phyloP scores from a whole-genome alignment of 2,113 vertebrate species.

The Mionectes macconnelli region DNA sequence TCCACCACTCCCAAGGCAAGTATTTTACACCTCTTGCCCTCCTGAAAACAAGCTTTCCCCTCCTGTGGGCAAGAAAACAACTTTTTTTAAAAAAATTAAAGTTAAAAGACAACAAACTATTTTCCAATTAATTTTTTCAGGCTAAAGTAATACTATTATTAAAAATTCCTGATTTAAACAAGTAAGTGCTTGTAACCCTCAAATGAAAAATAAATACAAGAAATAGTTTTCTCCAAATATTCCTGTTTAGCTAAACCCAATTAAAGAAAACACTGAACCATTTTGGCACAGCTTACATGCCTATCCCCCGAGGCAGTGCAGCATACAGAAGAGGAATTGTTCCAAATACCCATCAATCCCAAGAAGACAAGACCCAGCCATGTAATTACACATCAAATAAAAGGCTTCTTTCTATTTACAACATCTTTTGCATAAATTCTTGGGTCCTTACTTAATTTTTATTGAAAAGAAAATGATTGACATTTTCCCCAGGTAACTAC shows the following conservation, averaged over 20 bases:
- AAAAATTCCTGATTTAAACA: not conserved
- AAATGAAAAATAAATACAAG: not conserved
- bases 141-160: not conserved
- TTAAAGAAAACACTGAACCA: not conserved
- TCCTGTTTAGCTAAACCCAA: not conserved
- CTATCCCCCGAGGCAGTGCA: not conserved
- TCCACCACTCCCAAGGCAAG: not conserved
- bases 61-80: not conserved
- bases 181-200: not conserved
- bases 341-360: constrained; percentile 6
- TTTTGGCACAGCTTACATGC: not conserved
- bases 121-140: not conserved
- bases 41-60: not conserved
- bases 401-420: not conserved
- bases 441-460: not conserved
- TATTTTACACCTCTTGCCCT: not conserved
- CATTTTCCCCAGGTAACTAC: not conserved
- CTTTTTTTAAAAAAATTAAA: not conserved
- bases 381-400: not conserved
- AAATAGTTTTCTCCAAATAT: not conserved
- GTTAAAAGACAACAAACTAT: not conserved
- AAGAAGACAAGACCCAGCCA: not conserved
- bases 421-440: constrained; percentile 6
- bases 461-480: not conserved
- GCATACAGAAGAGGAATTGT: constrained; percentile 22